Conservation (phyloP, 2,888 invertebrate species). For the Cosmia pyralina region DNA sequence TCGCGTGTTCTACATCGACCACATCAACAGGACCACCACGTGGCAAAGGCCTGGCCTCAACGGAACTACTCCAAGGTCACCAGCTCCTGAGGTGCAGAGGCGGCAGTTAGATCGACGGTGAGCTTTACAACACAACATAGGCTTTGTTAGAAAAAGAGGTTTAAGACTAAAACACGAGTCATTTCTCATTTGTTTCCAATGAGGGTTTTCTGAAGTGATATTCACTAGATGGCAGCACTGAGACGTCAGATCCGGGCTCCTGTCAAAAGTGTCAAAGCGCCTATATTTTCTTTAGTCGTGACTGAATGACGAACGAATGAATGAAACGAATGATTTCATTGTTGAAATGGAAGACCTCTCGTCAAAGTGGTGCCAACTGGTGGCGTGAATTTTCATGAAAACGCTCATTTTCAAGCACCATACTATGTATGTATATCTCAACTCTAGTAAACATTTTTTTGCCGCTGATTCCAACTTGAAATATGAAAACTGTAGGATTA, state of each 20-base stretch:
- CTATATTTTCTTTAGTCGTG: no score
- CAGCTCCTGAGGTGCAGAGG: slow-evolving; percentile 92
- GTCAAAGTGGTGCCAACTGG: no score
- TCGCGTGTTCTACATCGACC: slow-evolving; percentile 99
- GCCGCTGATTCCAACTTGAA: neutral
- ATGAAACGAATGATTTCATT: no score
- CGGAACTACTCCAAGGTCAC: slow-evolving; percentile 84
- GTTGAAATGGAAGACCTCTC: no score
- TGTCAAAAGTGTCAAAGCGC: no score
- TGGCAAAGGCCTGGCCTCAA: slow-evolving; percentile 96
- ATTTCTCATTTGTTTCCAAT: neutral
- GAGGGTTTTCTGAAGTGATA: no score
- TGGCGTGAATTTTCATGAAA: no score
- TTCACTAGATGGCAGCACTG: no score
- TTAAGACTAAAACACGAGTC: neutral
- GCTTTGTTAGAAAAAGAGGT: neutral
- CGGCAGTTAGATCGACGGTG: slow-evolving; percentile 92
- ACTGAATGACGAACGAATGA: no score
- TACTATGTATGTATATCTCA: neutral
- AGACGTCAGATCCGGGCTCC: no score
- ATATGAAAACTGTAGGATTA: neutral
- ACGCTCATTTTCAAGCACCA: no score
- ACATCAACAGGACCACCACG: slow-evolving; percentile 98
- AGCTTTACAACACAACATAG: neutral
- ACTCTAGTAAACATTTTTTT: neutral